phyloP scores from a whole-genome alignment of 2,797 vertebrate genomes.

The Atherinosoma microstoma region DNA sequence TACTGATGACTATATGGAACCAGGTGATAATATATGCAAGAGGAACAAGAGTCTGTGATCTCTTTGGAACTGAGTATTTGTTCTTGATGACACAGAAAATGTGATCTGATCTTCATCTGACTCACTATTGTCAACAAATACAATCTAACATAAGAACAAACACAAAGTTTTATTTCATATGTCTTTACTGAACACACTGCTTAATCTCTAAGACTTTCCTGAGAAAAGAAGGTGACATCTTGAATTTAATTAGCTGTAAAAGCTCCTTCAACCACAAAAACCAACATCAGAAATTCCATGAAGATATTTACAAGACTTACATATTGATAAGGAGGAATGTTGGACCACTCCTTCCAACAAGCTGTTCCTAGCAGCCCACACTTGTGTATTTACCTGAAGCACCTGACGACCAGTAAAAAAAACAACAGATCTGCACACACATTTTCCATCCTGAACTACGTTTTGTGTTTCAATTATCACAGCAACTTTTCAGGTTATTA shows the following conservation, averaged over 20 bases:
- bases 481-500: not conserved
- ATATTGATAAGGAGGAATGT: not conserved
- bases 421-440: not conserved
- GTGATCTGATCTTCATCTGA: not conserved
- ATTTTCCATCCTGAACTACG: not conserved
- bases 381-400: not conserved
- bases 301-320: not conserved
- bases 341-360: not conserved
- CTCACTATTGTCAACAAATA: not conserved
- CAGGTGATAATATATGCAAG: not conserved
- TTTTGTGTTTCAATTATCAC: not conserved
- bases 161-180: not conserved
- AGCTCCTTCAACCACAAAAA: not conserved
- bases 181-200: not conserved
- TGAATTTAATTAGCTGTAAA: not conserved
- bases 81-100: not conserved
- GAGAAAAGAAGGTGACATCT: not conserved
- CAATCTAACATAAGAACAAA: not conserved
- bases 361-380: not conserved
- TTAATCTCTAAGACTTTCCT: not conserved
- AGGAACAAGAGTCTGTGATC: not conserved
- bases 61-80: not conserved
- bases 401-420: not conserved
- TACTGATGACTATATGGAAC: not conserved
- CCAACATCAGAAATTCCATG: not conserved